Base-by-base conservation (phyloP, 2,888 invertebrate genomes). In the Spodoptera picta region DNA sequence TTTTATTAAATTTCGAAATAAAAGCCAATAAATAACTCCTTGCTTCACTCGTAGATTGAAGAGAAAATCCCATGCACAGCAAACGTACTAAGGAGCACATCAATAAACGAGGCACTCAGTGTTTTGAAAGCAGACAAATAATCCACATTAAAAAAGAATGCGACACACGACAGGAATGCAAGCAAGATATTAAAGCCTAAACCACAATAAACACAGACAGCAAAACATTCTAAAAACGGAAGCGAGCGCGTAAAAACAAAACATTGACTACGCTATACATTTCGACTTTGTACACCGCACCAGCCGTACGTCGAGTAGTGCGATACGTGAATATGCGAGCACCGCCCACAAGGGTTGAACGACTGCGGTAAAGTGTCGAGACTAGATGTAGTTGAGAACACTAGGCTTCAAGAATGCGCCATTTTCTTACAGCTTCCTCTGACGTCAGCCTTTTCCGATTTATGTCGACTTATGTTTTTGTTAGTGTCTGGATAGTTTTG, bases 261-360 rank as follows among this genome's bases (percentile, higher is more conserved):
- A 65, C 56, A 43, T 58, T 56, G 9, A 41, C 50, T 60, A 67
- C 47, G 31, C 50, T 47, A 23, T 69, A 62, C 56, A 49, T 69
- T 46, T 49, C 36, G 36, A 36, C 36, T 36, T 36, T 36, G 36
- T 36, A 36, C 36, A 36, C 36, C 5, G 36, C 36, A 36, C 7
- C 7, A 6, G 36, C 36, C 36, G 49, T 60, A 63, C 57, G 56
- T 45, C 19, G 42, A 60, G 47, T 64, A 57, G 65, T 61, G 68
- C 70, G 51, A 75, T 49, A 75, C 43, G 50, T 71, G 75, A 56
- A 45, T 69, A 75, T 68, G 70, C 66, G 68, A 43, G 51, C 52
- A 44, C 67, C 81, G 70, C 75, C 80, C 64, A 79, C 74, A 41
- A 65, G 53, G 75, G 79, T 80, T 79, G 73, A 79, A 81, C 72